Evolutionary conservation across 2,888 invertebrate genomes (phyloP), one percentile per base, ranked within the genome.

Genomic region (Napeogenes sylphis): DNA sequence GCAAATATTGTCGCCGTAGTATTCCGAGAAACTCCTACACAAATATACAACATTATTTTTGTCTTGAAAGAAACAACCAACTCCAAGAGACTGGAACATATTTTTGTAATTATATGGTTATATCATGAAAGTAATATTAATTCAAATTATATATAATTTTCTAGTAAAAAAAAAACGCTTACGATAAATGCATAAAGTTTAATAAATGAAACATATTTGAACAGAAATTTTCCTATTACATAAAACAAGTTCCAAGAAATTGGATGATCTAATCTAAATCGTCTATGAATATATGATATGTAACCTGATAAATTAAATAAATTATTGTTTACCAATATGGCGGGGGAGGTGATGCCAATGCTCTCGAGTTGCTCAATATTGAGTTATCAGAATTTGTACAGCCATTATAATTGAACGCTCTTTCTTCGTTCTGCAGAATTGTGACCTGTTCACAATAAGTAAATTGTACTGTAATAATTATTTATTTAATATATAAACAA

Each of bases 1-100:
- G 57, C 92, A 85, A 30, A 96, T 87, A 73, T 96, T 95, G 71
- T 94, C 93, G 0, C 96, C 95, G 66, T 92, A 92, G 65, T 92
- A 93, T 71, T 94, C 93, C 0, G 92, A 92, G 75, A 93, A 93
- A 70, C 91, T 91, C 85, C 88, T 89, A 35, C 35, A 35, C 2
- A 35, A 6, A 35, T 35, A 35, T 35, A 35, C 3, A 35, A 6
- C 1, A 5, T 5, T 35, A 35, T 4, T 5, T n/a, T n/a, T n/a
- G n/a, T n/a, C n/a, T n/a, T n/a, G n/a, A 35, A 35, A 35, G 4
- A 35, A 35, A 35, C 35, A 4, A 35, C 35, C 2, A 35, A 35
- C 4, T 35, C 35, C 4, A 35, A 35, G 4, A 35, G 5, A 35
- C 35, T 21, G 21, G 0, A 21, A 21, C 21, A 21, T 21, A 21